Base-by-base conservation (phyloP, 1,140 invertebrate genomes). In the Bilobella aurantiaca region DNA sequence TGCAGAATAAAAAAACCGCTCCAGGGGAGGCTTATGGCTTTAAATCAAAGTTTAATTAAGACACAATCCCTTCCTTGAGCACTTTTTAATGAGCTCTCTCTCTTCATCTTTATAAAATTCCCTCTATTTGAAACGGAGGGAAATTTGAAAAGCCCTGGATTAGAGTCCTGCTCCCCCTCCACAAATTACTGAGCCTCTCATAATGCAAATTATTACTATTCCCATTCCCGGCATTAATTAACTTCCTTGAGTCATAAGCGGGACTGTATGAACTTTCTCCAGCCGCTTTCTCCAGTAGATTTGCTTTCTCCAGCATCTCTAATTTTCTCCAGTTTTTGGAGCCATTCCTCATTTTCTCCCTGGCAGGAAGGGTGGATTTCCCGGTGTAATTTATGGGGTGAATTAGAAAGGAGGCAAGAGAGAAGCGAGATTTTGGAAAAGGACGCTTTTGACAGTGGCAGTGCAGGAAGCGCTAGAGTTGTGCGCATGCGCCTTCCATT, bases 221-320 rank as follows among this genome's bases (percentile, higher is more conserved):
- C 37, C n/a, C 37, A 42, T n/a, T 42, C 8, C n/a, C 8, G n/a
- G n/a, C 49, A 53, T 53, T 53, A 53, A 53, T 53, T 53, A 53
- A 53, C 49, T 53, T 53, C 8, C 8, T n/a, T n/a, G n/a, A n/a
- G n/a, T n/a, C n/a, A n/a, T n/a, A n/a, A 42, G n/a, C 8, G 37
- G 37, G 37, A 42, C 8, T 42, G n/a, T 42, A 42, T 42, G n/a
- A n/a, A n/a, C n/a, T n/a, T n/a, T n/a, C n/a, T n/a, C n/a, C n/a
- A n/a, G n/a, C n/a, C n/a, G n/a, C n/a, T n/a, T n/a, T n/a, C n/a
- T n/a, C n/a, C n/a, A n/a, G n/a, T n/a, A n/a, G n/a, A n/a, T n/a
- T n/a, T n/a, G n/a, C n/a, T 42, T n/a, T n/a, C 37, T 42, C n/a
- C 37, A 42, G n/a, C 8, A 8, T 42, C n/a, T 42, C 37, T 42